A percentile compares a stretch with the other conserved stretches of the same genome.
phyloP scores from a whole-genome alignment of 2,113 vertebrate genomes.

The Mellivora capensis region DNA sequence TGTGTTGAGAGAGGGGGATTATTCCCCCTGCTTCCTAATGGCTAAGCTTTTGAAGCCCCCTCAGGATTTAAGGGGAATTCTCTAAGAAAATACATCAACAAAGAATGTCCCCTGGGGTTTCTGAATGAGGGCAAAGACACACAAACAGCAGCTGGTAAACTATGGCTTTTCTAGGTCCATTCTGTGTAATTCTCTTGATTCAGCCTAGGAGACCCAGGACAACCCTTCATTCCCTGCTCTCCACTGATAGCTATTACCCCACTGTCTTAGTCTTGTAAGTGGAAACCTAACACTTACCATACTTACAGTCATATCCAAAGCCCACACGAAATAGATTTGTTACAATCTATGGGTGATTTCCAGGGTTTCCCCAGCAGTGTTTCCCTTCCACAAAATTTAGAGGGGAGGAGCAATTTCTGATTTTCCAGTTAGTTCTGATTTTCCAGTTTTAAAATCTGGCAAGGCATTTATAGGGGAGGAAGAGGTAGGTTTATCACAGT shows the following conservation, averaged over 20 bases:
- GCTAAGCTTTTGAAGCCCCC: neutral
- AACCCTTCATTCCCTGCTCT: neutral
- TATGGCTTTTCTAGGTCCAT: neutral
- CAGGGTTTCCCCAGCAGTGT: neutral
- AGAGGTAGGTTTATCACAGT: neutral
- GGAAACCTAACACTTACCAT: neutral
- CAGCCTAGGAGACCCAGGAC: neutral
- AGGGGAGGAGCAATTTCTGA: neutral
- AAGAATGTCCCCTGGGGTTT: neutral
- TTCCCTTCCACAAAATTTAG: neutral
- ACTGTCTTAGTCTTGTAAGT: neutral
- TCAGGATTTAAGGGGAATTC: neutral
- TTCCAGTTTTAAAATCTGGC: neutral
- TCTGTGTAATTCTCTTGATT: neutral
- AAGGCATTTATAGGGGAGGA: neutral
- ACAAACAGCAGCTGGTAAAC: neutral
- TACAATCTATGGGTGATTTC: neutral
- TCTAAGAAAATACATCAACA: neutral
- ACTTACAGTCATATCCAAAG: neutral
- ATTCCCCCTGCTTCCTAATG: neutral
- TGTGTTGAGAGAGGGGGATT: neutral
- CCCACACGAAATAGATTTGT: neutral
- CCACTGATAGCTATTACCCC: too few species aligned
- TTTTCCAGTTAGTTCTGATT: neutral
- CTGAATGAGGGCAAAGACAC: neutral